Base-by-base conservation (phyloP, 2,113 vertebrate genomes). In the Eolophus roseicapilla region DNA sequence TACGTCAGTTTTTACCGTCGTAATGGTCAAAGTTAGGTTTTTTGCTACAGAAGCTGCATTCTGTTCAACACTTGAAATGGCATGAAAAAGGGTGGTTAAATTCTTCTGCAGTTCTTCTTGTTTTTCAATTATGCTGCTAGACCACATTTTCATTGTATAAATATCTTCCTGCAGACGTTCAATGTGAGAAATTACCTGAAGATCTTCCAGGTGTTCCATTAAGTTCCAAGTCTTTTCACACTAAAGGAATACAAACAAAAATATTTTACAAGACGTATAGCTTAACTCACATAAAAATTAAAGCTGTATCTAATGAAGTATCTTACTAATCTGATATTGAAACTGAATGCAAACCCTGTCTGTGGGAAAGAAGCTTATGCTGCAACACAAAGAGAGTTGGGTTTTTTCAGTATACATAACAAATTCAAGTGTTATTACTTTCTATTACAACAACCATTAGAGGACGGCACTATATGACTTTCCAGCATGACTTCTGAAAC, bases 1-100 rank as follows among this genome's bases (percentile, higher is more conserved):
- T 81, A 99, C 90, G 28, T 99, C 99, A 28, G 99, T 99, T 95
- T 98, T 98, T 63, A 99, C 98, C 3, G 98, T 97, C 31, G 98
- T 97, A 59, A 99, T 98, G 86, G 98, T 97, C 82, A 98, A 35
- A 5, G 95, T 90, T 9, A 99, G 18, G 5, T 98, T 98, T 91
- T 97, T 98, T 31, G 98, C 95, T 88, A 97, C 92, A 76, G 98
- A 97, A 20, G 97, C 94, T 50, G 98, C 97, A 5, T 97, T 98
- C 43, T 98, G 97, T 81, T 99, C 98, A 14, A 97, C 93, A 9
- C 94, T 97, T 64, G 95, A 96, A 94, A 99, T 94, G 3, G 99
- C 98, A 27, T 94, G 92, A 68, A 92, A 97, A 75, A 99, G 97
- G 7, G 89, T 53, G 7, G 96, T 97, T 94, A 99, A 52, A 88